Conservation (phyloP, 1,140 invertebrate species). For the Littorina saxatilis region DNA sequence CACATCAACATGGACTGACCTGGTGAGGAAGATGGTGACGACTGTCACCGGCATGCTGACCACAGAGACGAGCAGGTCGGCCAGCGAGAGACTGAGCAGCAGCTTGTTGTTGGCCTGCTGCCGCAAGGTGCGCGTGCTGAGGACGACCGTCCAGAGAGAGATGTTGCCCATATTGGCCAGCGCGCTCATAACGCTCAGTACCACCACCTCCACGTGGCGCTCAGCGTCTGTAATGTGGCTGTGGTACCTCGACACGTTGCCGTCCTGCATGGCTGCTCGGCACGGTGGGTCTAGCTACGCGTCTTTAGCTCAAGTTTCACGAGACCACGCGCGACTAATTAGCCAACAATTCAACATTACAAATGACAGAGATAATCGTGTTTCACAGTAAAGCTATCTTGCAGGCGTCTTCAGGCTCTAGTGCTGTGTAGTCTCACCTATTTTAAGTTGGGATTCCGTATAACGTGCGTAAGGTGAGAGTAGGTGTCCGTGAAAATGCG, state of each 20-base stretch:
- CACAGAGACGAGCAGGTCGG: conserved; percentile 53
- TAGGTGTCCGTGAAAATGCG: too few species aligned
- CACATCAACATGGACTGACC: conserved; percentile 21
- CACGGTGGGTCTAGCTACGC: too few species aligned
- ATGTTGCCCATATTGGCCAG: conserved; percentile 52
- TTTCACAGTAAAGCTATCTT: too few species aligned
- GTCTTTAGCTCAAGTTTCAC: too few species aligned
- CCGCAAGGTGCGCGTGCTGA: conserved; percentile 53
- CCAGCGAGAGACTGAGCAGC: conserved; percentile 62
- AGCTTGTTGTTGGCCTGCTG: conserved; percentile 47
- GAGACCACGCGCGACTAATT: too few species aligned
- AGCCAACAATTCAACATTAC: too few species aligned
- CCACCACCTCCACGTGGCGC: conserved; percentile 42
- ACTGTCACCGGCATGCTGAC: conserved; percentile 63
- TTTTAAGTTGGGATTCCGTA: too few species aligned
- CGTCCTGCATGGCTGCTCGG: too few species aligned
- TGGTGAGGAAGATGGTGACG: conserved; percentile 56
- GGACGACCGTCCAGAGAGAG: conserved; percentile 57
- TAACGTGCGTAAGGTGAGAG: too few species aligned
- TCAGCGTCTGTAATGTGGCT: conserved; percentile 38
- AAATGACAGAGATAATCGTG: too few species aligned
- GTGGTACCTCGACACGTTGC: neutral
- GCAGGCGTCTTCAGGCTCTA: too few species aligned
- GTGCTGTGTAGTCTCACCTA: too few species aligned
- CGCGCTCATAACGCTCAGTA: conserved; percentile 49